Base-by-base conservation (phyloP, 2,797 vertebrate genomes). In the Clarias platycephalus region DNA sequence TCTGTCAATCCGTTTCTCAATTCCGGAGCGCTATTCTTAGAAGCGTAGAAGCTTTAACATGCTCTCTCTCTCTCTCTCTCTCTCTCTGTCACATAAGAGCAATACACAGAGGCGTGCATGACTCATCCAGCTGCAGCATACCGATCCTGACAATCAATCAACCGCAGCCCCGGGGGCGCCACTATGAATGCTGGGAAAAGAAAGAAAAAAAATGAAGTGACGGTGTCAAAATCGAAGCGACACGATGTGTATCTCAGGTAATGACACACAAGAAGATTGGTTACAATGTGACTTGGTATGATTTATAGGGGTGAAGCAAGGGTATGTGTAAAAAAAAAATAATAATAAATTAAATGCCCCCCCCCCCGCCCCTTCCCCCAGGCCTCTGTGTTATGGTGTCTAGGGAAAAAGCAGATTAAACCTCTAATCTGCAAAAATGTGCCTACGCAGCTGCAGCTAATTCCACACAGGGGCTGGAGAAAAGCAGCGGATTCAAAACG, bases 101-200 rank as follows among this genome's bases (percentile, higher is more conserved):
- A 81, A 81, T 85, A 64, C 78, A 80, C 60, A 85, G 40, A 26
- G 31, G 28, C n/a, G 57, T 1, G 40, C 64, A 78, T 83, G 84
- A 86, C 64, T 86, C 84, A 83, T 63, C 55, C 57, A 44, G 66
- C 57, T 86, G 80, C 84, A 78, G 71, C 55, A 76, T 68, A 40
- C 40, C 3, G 60, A 74, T 76, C 70, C 60, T 58, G 71, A 58
- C 71, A 67, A 71, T 81, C 80, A 67, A 81, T 81, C 64, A 55
- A 40, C 31, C 58, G 3, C 58, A 79, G 60, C 77, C 77, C 4
- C 24, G 37, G 55, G 77, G 76, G 44, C 44, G 10, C 18, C 63
- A 24, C 24, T 16, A 31, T 80, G 26, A 60, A 77, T 60, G 15
- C 28, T 77, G 20, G 75, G 58, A 62, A 22, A 60, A 37, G 22